Base-by-base conservation (phyloP, 1,140 invertebrate species). In the Sminthurides bifidus region DNA sequence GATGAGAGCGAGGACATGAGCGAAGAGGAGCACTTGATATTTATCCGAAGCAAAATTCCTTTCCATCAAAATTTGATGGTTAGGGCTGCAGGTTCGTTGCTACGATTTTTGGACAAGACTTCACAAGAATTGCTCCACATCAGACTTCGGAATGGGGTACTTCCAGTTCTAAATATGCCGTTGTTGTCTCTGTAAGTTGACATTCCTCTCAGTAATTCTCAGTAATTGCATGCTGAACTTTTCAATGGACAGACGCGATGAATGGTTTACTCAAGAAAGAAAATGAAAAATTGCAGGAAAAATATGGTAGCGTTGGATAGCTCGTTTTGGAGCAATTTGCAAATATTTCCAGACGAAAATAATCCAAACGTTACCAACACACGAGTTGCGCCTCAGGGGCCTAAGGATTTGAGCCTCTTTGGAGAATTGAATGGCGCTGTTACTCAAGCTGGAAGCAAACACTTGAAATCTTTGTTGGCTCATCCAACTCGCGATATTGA, bases 321-420 rank as follows among this genome's bases (percentile, higher is more conserved):
- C 38, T 79, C 81, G 60, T 81, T 81, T 2, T 85, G 80, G 66
- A 76, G 77, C 54, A 78, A 80, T 14, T 68, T 92, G 10, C 81
- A 87, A 71, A 82, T 92, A 41, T 85, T 89, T 65, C 77, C 78
- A 40, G 73, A 76, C 23, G 75, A 78, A 38, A 71, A 77, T n/a
- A 85, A 89, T 69, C 85, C 86, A 6, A 83, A 84, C 57, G 75
- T 76, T 19, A 85, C 81, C 64, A 87, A 86, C 68, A 75, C 76
- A 19, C 75, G 74, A 23, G 40, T 19, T 10, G 12, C 68, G 49
- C 26, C 43, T 37, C 53, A 54, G 53, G 70, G 70, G 8, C 66
- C 43, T 3, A 80, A 78, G 66, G 82, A 86, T 68, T 71, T 82
- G 10, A 87, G 83, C 67, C 67, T 88, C 3, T 87, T 75, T 72